Base-by-base conservation (phyloP, 2,797 vertebrate species). In the Poeciliopsis paucimaculata region DNA sequence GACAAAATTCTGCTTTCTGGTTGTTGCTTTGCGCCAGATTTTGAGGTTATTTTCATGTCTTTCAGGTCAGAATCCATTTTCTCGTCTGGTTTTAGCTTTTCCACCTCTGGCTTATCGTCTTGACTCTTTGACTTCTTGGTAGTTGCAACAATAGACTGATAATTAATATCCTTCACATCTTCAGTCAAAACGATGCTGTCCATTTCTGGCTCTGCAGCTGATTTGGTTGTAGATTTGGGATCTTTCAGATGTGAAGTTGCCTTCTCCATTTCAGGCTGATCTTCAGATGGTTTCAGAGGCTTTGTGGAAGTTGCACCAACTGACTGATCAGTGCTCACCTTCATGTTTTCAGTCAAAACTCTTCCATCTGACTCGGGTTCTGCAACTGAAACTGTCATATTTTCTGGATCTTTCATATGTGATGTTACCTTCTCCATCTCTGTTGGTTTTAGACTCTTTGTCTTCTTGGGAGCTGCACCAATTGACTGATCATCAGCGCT, bases 51-150 rank as follows among this genome's bases (percentile, higher is more conserved):
- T 43, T 55, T 8, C 84, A 71, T 10, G 55, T 2, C 39, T 45
- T 1, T 80, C 77, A 84, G 77, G 1, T 80, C 81, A 85, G 79
- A 76, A 51, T 77, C 82, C 20, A 68, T 13, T 72, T 75, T 72
- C 49, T 82, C 60, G 77, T 34, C 36, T 20, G 78, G 6, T 0
- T 0, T 20, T 53, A 82, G 10, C 66, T 73, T 88, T n/a, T 89
- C 85, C 26, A 73, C 7, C 4, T 49, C 53, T 23, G 73, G 26
- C n/a, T 87, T 77, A 47, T 46, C 49, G 72, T 86, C 86, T 49
- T 34, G 8, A 82, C 15, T 82, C 81, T 91, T 94, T 5, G 18
- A 72, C 76, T 91, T 93, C 75, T 91, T 93, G 73, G 39, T 43
- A 41, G 20, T 39, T 64, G 62, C 83, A 53, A 71, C 70, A 23